Conservation (phyloP, 2,797 vertebrate genomes). For the Lacerta agilis region DNA sequence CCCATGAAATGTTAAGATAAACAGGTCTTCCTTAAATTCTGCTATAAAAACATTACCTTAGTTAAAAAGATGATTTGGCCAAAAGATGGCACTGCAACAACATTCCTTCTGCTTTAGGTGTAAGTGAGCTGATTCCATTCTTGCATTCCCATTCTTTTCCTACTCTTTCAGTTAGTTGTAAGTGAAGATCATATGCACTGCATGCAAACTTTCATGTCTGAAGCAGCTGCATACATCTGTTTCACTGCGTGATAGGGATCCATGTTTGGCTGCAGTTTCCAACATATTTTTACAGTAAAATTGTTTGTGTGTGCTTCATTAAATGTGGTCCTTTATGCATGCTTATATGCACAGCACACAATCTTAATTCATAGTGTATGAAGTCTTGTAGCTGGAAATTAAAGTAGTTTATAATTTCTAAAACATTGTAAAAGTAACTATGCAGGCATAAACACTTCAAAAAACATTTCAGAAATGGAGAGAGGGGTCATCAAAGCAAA, state of each 20-base stretch:
- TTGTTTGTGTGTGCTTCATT: not conserved
- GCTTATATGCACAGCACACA: not conserved
- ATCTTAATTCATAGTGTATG: not conserved
- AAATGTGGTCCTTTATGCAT: not conserved
- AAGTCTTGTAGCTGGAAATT: not conserved
- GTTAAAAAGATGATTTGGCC: conserved; percentile 63
- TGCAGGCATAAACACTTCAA: not conserved
- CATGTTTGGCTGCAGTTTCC: not conserved
- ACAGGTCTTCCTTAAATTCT: conserved; percentile 13
- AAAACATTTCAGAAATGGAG: not conserved
- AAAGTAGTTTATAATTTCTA: conserved; percentile 26
- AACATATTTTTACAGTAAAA: not conserved
- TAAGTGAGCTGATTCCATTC: not conserved
- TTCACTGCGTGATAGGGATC: too few species aligned
- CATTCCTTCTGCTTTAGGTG: conserved; percentile 48
- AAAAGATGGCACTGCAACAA: conserved; percentile 82
- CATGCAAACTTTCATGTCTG: not conserved
- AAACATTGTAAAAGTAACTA: not conserved
- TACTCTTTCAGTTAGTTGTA: not conserved
- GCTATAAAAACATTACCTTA: not conserved
- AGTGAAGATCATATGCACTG: not conserved
- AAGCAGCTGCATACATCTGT: not conserved
- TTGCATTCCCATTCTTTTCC: not conserved
- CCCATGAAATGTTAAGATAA: not conserved
- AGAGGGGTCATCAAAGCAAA: not conserved